Evolutionary conservation across 2,113 vertebrate species (phyloP).

Genomic region (Epinephelus moara): DNA sequence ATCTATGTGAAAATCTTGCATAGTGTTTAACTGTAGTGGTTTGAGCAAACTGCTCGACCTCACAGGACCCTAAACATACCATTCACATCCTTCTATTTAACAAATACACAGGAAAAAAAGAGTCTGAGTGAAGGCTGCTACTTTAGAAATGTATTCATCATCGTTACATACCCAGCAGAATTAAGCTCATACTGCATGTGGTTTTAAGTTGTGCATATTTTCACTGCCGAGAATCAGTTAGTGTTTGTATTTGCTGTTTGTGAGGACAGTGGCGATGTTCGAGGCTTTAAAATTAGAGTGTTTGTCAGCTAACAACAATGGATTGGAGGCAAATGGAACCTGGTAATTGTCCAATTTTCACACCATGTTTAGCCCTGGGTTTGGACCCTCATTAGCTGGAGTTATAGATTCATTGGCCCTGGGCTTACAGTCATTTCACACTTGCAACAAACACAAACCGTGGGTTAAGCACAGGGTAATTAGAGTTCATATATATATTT

Average conservation of each 20-base stretch:
- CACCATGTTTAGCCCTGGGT: conserved; percentile 24
- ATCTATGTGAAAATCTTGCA: neutral
- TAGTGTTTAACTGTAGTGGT: neutral
- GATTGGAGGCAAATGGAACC: conserved; percentile 30
- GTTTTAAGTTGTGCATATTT: conserved; percentile 4
- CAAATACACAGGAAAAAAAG: neutral
- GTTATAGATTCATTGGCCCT: conserved; percentile 22
- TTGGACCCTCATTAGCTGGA: conserved; percentile 39
- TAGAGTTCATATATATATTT: neutral
- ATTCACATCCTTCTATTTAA: neutral
- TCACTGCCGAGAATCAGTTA: conserved; percentile 13
- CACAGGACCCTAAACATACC: neutral
- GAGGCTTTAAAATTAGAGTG: conserved; percentile 19
- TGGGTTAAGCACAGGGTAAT: conserved; percentile 30
- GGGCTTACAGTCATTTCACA: conserved; percentile 44
- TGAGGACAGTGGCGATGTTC: neutral
- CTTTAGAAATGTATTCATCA: neutral
- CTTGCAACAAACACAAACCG: conserved; percentile 6
- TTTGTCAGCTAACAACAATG: conserved; percentile 34
- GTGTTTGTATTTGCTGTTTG: neutral
- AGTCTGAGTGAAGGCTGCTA: neutral
- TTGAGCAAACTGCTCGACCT: conserved; percentile 5
- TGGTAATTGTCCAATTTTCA: conserved; percentile 43
- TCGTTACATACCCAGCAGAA: too few relatives aligned
- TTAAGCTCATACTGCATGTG: neutral